Percentiles rank a stretch among this genome's conserved stretches.
Evolutionary conservation across 2,888 invertebrate genomes (phyloP).

Genomic region (Drosophila kambysellisi): DNA sequence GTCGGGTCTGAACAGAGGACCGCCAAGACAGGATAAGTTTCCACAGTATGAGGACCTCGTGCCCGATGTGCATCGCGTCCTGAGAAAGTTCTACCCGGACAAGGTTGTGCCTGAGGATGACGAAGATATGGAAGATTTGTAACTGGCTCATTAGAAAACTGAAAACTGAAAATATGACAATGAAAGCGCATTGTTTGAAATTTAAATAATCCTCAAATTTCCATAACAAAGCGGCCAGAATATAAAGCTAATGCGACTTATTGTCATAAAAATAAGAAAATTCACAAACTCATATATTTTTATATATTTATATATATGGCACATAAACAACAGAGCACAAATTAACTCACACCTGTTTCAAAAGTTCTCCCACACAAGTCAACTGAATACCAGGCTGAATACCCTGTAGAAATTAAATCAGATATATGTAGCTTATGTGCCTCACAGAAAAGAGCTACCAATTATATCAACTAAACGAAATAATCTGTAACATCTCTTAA

Average conservation of each 20-base stretch:
- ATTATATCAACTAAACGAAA: neutral
- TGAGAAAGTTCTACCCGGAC: conserved; percentile 82
- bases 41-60: conserved; percentile 71
- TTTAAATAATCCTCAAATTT: conserved; percentile 37
- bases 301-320: neutral
- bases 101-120: conserved; percentile 52
- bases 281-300: neutral
- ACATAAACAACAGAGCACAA: neutral
- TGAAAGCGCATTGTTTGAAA: conserved; percentile 8
- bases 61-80: conserved; percentile 70
- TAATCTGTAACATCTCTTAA: neutral
- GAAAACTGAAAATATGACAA: conserved; percentile 38
- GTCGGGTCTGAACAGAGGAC: conserved; percentile 80
- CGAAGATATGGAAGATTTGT: conserved; percentile 30
- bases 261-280: conserved; percentile 25
- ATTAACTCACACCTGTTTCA: conserved; percentile 32
- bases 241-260: conserved; percentile 45
- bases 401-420: conserved; percentile 12
- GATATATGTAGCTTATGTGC: neutral
- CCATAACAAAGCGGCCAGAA: conserved; percentile 47
- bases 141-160: conserved; percentile 36
- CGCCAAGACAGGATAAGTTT: conserved; percentile 83
- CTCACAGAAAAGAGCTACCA: neutral
- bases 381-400: conserved; percentile 40
- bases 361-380: conserved; percentile 29